phyloP scores from a whole-genome alignment of 2,888 invertebrate genomes.

The Drosophila diplacantha region DNA sequence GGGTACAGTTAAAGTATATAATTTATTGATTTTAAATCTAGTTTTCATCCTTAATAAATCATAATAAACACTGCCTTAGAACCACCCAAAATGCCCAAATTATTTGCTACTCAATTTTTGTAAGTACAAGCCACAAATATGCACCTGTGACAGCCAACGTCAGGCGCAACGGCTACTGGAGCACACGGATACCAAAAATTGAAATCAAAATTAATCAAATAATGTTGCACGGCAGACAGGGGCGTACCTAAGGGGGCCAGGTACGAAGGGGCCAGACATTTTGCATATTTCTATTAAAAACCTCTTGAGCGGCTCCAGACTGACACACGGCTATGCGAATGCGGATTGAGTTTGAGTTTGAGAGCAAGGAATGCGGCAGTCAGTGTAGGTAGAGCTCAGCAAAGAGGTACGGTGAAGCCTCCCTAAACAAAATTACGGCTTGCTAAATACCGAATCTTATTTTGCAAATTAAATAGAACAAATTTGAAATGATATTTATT shows the following conservation, averaged over 20 bases:
- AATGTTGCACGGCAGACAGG: conserved; percentile 24
- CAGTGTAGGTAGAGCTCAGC: conserved; percentile 56
- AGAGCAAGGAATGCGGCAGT: conserved; percentile 58
- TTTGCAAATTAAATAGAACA: neutral
- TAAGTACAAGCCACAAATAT: conserved; percentile 43
- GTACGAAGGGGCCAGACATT: conserved; percentile 24
- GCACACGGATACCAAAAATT: conserved; percentile 54
- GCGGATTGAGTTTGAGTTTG: conserved; percentile 46
- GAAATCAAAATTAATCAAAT: conserved; percentile 69
- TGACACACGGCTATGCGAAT: conserved; percentile 45
- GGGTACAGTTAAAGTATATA: neutral
- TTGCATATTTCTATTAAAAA: conserved; percentile 42
- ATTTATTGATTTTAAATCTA: neutral
- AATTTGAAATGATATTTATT: neutral
- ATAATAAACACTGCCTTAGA: neutral
- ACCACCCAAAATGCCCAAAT: conserved; percentile 13
- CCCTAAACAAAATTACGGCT: accelerated
- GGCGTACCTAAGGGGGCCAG: neutral
- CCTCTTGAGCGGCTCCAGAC: conserved; percentile 33
- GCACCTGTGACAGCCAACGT: conserved; percentile 57
- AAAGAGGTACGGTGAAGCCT: conserved; percentile 9
- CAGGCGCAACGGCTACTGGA: conserved; percentile 55
- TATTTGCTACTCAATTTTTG: conserved; percentile 27
- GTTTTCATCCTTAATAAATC: conserved; percentile 8
- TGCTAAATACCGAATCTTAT: neutral